These are phyloP conservation scores for Bilobella aurantiaca DNA, from an alignment of 1,140 invertebrate species.

Conservation along the genomic window DNA sequence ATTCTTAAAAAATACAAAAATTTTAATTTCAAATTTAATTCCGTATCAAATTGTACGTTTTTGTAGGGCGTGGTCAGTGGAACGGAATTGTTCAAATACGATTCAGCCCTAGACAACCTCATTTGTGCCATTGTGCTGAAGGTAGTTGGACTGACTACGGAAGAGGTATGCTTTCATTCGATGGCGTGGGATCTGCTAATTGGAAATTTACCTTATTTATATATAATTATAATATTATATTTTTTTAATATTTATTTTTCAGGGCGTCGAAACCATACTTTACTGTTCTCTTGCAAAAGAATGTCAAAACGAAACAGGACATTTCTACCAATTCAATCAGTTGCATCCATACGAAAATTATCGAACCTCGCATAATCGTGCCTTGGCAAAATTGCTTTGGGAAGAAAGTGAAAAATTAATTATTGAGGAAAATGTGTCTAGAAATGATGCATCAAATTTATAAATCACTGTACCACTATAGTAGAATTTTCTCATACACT, in stretches of 20 bases:
- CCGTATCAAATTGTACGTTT: no score
- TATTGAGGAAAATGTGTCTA: no score
- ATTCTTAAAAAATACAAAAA: constrained; percentile 42
- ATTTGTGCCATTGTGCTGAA: constrained; percentile 19
- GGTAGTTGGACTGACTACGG: constrained; percentile 21
- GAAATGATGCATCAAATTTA: no score
- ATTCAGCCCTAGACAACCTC: constrained; percentile 26
- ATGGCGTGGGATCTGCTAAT: neutral
- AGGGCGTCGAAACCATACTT: constrained; percentile 41
- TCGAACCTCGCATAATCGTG: constrained; percentile 31
- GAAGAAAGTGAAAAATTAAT: constrained; percentile 38
- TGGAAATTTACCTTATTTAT: neutral
- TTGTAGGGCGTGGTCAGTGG: neutral
- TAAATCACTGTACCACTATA: no score
- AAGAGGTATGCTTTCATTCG: constrained; percentile 17
- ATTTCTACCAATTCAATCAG: constrained; percentile 40
- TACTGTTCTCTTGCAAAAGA: constrained; percentile 40
- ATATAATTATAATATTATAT: neutral
- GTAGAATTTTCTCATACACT: no score
- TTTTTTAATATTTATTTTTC: constrained; percentile 14
- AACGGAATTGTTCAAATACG: neutral
- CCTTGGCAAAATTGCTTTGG: constrained; percentile 42
- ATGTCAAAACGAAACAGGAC: constrained; percentile 37
- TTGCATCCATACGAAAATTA: constrained; percentile 35
- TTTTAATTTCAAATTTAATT: constrained; percentile 36